Conservation (phyloP, 2,113 vertebrate genomes). For the Ageneiosus marmoratus region DNA sequence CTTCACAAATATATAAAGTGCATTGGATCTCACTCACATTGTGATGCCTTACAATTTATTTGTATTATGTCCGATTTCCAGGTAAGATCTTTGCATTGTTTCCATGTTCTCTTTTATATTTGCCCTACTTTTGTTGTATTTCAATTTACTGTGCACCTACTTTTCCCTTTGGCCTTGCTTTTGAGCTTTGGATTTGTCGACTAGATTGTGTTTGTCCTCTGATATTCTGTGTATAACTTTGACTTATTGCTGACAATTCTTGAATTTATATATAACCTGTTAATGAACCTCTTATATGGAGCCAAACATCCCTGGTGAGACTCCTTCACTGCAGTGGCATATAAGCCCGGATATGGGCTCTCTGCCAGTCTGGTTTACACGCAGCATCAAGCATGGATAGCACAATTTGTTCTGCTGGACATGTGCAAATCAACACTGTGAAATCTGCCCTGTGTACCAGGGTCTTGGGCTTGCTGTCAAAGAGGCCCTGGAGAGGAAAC, state of each 20-base stretch:
- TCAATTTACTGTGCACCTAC: background rate
- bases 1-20: background rate
- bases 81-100: background rate
- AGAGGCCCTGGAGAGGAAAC: too few species aligned
- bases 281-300: too few species aligned
- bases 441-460: too few species aligned
- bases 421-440: too few species aligned
- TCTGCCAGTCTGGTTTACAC: too few species aligned
- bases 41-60: background rate
- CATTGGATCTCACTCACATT: background rate
- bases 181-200: background rate
- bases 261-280: background rate
- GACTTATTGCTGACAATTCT: background rate
- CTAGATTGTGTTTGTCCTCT: background rate
- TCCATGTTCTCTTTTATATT: background rate
- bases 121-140: background rate
- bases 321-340: too few species aligned
- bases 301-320: too few species aligned
- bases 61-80: background rate
- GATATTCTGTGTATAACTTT: background rate
- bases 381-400: too few species aligned
- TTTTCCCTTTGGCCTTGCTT: background rate
- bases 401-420: too few species aligned
- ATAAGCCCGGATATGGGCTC: too few species aligned
- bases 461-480: too few species aligned